Base-by-base conservation (phyloP, 2,888 invertebrate genomes). In the Coleophora deauratella region DNA sequence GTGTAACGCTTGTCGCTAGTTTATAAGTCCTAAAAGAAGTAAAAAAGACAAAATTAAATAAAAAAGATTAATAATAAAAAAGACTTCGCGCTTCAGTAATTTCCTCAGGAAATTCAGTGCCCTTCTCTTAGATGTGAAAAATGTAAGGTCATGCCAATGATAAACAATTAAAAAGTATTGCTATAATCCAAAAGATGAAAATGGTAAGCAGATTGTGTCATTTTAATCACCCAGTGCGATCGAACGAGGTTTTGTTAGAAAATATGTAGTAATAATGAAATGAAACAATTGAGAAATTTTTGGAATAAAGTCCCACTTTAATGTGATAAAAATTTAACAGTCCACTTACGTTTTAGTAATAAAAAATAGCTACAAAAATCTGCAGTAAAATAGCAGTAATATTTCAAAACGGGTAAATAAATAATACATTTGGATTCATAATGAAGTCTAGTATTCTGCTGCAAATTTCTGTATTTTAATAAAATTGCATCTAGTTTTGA, bases 261-360 rank as follows among this genome's bases (percentile, higher is more conserved):
- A 33, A 45, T 46, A 57, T 51, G 54, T 56, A 54, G 54, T 46
- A 50, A 42, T 11, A 72, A 80, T 76, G 59, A 81, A 79, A 81
- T 72, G 15, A 40, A 27, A 15, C 12, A 66, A 51, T 39, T 37
- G 30, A 39, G 49, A 47, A 55, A 59, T 52, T 55, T 71, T 73
- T 62, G 51, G 47, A 59, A 66, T 66, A 58, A 57, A 55, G n/a
- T 43, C 54, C 44, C 46, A 50, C 45, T 80, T 82, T 81, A 80
- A 75, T 80, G 75, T 77, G 77, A 79, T 75, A 74, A 57, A 78
- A 80, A 72, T 76, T 72, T 61, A 80, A 81, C 81, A 81, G 72
- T 81, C 80, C 77, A 80, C 79, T 81, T 80, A 81, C 79, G 62
- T 59, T 49, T 62, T 61, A 65, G 52, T 52, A n/a, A 31, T 9